A percentile compares a stretch with the other conserved stretches of the same genome.
These are phyloP conservation scores for Astatoreochromis straeleni DNA, from an alignment of 2,113 vertebrate species.

Conservation along the genomic window DNA sequence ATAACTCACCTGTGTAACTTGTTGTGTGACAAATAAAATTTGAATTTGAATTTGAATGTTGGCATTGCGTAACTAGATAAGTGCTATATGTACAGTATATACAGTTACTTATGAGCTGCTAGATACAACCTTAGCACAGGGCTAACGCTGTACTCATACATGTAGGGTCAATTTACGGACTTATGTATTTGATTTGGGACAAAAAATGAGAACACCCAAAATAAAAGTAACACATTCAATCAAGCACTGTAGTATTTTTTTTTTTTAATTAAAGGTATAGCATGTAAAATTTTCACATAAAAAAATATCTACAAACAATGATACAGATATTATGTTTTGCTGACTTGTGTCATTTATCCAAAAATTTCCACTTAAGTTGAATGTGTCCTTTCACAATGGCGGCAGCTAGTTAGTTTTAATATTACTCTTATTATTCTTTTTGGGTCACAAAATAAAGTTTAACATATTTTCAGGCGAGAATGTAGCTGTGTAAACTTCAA, in stretches of 20 bases:
- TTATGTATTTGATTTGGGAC: neutral
- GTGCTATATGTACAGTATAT: neutral
- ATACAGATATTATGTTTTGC: neutral
- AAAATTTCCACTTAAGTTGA: neutral
- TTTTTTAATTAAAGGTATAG: neutral
- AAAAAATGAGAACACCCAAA: neutral
- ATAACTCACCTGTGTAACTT: neutral
- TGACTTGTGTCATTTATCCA: neutral
- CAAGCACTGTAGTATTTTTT: neutral
- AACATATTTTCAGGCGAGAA: no score
- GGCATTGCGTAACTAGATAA: neutral
- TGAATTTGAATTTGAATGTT: neutral
- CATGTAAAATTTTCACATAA: neutral
- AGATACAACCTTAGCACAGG: neutral
- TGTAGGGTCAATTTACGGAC: neutral
- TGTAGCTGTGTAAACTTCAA: no score
- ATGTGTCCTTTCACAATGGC: neutral
- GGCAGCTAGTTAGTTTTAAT: no score
- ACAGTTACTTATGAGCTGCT: neutral
- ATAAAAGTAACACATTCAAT: neutral
- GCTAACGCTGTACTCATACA: neutral
- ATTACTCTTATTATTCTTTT: no score
- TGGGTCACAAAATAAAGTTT: no score
- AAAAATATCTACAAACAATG: neutral
- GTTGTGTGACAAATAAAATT: neutral